A percentile compares a stretch with the other conserved stretches of the same genome.
These are phyloP conservation scores for Uropsilus gracilis DNA, from an alignment of 2,113 vertebrate species.

Conservation along the genomic window DNA sequence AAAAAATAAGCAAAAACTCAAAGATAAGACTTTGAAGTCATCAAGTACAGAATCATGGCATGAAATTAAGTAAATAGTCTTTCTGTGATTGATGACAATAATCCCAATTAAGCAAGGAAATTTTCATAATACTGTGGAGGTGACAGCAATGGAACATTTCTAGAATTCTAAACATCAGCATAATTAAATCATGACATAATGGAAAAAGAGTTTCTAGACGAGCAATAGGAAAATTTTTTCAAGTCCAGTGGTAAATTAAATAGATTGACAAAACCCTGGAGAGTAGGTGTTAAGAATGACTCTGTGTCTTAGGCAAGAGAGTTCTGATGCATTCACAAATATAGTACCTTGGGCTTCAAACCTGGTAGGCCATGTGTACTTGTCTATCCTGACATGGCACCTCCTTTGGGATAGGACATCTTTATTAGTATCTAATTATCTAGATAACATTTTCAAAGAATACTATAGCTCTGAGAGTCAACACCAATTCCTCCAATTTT, in stretches of 20 bases:
- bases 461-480: neutral
- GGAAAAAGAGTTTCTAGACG: too few relatives aligned
- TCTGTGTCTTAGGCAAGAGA: neutral
- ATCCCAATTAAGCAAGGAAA: neutral
- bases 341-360: neutral
- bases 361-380: neutral
- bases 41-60: neutral
- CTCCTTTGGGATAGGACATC: neutral
- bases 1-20: neutral
- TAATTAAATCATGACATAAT: neutral
- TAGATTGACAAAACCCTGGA: neutral
- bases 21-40: neutral
- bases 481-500: neutral
- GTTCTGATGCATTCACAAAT: neutral
- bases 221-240: too few relatives aligned
- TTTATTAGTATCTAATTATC: neutral
- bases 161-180: neutral
- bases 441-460: neutral
- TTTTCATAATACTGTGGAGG: neutral
- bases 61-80: neutral
- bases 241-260: neutral
- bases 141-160: neutral
- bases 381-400: neutral
- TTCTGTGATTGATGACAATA: neutral
- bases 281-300: neutral